Evolutionary conservation across 2,888 invertebrate genomes (phyloP).

Genomic region (Thymelicus lineola): DNA sequence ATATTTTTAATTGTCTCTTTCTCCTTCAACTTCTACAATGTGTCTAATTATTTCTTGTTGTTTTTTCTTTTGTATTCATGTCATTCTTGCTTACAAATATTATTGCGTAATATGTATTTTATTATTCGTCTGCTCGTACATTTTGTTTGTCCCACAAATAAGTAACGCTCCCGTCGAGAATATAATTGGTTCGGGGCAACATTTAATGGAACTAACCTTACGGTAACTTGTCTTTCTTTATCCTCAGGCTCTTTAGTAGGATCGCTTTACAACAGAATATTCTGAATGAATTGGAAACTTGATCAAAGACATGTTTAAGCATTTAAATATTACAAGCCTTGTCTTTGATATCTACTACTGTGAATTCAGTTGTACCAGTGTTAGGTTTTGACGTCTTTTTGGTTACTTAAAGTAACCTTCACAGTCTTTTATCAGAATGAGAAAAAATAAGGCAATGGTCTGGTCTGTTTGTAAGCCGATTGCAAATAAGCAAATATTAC

Average conservation of each 20-base stretch:
- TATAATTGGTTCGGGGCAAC: background rate
- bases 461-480: too few species aligned
- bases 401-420: too few species aligned
- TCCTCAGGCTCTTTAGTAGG: background rate
- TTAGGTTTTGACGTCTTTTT: too few species aligned
- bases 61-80: background rate
- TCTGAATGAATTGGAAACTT: background rate
- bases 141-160: background rate
- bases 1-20: background rate
- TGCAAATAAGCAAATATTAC: too few species aligned
- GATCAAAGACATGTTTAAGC: background rate
- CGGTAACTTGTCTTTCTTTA: too few species aligned
- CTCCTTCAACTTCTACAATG: background rate
- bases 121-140: background rate
- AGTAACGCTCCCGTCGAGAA: background rate
- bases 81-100: background rate
- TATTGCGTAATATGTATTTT: background rate
- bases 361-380: too few species aligned
- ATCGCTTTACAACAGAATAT: background rate
- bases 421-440: too few species aligned
- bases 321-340: too few species aligned
- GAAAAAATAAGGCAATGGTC: too few species aligned
- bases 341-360: too few species aligned
- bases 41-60: background rate
- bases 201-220: slow-evolving; percentile 1